Evolutionary conservation across 2,113 vertebrate genomes (phyloP), one percentile per base, ranked within the genome.

Genomic region (Caranx melampygus): DNA sequence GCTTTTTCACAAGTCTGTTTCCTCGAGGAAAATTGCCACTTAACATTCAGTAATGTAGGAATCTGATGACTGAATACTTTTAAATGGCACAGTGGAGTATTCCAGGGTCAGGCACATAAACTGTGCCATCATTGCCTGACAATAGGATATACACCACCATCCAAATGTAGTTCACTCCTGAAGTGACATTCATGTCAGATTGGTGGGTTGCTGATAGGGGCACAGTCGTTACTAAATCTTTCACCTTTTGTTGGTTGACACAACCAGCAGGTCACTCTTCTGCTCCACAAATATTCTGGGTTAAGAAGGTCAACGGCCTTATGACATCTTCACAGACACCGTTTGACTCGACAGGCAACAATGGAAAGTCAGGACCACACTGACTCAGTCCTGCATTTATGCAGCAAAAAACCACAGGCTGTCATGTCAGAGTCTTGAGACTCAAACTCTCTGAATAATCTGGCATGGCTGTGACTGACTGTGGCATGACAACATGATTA

Each of bases 171-270:
- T 40, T 61, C 31, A 61, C 12, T n/a, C 65, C 21, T 10, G 35
- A 31, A 37, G 4, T 21, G 63, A 52, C 55, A 16, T 26, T 40
- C 15, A 15, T 12, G 57, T 52, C 33, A 20, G 13, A 63, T 14
- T 51, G 33, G n/a, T 26, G 33, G 49, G 33, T 37, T 54, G 66
- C 51, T 72, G 60, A 60, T 37, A 31, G 14, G 59, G 10, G 33
- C 42, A 35, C 12, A 52, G 44, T n/a, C 14, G 34, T 37, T 31
- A 35, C 3, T 44, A 15, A 21, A 62, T 59, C 2, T 49, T 34
- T 35, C n/a, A 26, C 57, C 66, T 45, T 70, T 42, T 58, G 44
- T 18, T 14, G 33, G 44, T 20, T 59, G 37, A 66, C 20, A 73
- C 18, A 1, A 52, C 18, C 64, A 64, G 20, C 2, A 63, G 13